Evolutionary conservation across 2,888 invertebrate species (phyloP).

Genomic region (Phragmatobia fuliginosa): DNA sequence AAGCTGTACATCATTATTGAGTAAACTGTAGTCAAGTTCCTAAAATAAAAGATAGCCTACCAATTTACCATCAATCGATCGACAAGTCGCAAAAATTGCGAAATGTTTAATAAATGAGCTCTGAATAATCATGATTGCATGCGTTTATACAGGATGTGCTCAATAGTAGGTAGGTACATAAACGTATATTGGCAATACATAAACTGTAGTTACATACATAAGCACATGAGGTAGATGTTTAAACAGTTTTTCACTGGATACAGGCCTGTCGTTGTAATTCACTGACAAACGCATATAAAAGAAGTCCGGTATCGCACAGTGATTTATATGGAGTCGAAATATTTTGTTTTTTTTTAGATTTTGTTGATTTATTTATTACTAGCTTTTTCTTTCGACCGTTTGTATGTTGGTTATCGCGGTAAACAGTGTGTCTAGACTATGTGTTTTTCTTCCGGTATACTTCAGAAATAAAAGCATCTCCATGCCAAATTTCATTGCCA

Average conservation of each 20-base stretch:
- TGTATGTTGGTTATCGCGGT: too few species aligned
- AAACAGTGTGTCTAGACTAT: too few species aligned
- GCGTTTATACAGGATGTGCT: slow-evolving; percentile 4
- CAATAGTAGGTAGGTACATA: slow-evolving; percentile 1
- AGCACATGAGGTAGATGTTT: slow-evolving; percentile 62
- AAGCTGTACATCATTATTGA: too few species aligned
- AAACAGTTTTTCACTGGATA: slow-evolving; percentile 75
- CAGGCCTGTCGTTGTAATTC: slow-evolving; percentile 83
- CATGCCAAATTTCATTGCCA: too few species aligned
- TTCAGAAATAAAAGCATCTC: too few species aligned
- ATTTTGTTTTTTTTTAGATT: slow-evolving; percentile 11
- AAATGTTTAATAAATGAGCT: background rate
- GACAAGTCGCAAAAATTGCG: background rate
- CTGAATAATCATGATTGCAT: slow-evolving; percentile 10
- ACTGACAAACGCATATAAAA: slow-evolving; percentile 85
- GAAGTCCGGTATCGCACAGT: slow-evolving; percentile 72
- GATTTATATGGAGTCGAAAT: slow-evolving; percentile 52
- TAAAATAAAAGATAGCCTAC: background rate
- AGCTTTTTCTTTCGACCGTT: too few species aligned
- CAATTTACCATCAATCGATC: background rate
- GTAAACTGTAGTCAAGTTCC: too few species aligned
- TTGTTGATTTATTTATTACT: background rate
- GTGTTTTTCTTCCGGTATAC: too few species aligned
- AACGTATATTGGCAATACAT: slow-evolving; percentile 26
- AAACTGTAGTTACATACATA: slow-evolving; percentile 45